These are phyloP conservation scores for Lamprologus tigripictilis DNA, from an alignment of 2,113 vertebrate genomes.

Conservation along the genomic window DNA sequence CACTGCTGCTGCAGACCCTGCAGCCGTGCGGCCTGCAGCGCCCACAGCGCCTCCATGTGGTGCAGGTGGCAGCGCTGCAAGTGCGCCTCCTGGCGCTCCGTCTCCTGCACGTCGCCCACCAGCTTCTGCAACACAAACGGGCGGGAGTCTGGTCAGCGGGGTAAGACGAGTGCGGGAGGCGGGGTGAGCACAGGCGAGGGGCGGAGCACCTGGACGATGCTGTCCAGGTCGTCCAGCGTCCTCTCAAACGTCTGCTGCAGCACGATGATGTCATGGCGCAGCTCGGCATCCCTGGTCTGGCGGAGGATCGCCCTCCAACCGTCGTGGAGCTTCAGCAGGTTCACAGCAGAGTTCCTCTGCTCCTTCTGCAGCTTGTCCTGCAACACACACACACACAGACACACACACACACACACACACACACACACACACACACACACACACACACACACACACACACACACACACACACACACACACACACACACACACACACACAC, in stretches of 20 bases:
- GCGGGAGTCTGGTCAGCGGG: background rate
- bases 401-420: rapidly evolving
- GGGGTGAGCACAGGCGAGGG: rapidly evolving
- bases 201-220: background rate
- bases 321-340: constrained; percentile 24
- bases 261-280: background rate
- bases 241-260: constrained; percentile 18
- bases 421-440: rapidly evolving
- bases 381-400: background rate
- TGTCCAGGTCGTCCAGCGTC: constrained; percentile 6
- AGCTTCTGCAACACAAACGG: background rate
- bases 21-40: background rate
- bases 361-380: constrained; percentile 60
- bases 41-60: background rate
- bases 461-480: rapidly evolving
- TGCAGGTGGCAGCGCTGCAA: constrained; percentile 2
- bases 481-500: rapidly evolving
- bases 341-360: constrained; percentile 3
- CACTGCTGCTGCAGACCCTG: background rate
- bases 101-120: background rate
- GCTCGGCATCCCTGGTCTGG: background rate
- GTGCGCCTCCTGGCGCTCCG: constrained; percentile 6
- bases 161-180: rapidly evolving
- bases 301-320: constrained; percentile 25
- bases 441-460: rapidly evolving